Conservation (phyloP, 2,113 vertebrate species). For the Rhea pennata region DNA sequence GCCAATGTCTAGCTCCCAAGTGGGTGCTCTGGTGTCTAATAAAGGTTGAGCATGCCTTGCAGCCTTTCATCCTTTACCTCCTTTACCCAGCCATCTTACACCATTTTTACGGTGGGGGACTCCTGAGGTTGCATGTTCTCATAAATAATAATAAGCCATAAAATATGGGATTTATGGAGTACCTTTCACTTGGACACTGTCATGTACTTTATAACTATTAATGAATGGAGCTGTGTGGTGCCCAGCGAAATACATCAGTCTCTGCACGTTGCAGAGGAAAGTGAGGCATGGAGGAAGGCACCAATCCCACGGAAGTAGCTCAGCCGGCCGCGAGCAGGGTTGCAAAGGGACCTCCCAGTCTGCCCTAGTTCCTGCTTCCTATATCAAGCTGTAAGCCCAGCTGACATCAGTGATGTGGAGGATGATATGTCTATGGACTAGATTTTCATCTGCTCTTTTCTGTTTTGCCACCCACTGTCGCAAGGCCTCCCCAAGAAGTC, state of each 20-base stretch:
- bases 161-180: neutral
- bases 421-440: too few species aligned
- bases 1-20: neutral
- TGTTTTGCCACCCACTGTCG: rapidly evolving
- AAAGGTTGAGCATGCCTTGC: neutral
- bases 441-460: neutral
- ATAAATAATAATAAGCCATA: neutral
- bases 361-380: neutral
- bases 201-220: neutral
- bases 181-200: neutral
- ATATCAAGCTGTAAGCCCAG: neutral
- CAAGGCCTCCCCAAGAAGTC: rapidly evolving
- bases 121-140: neutral
- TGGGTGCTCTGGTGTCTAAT: neutral
- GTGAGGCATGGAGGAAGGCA: neutral
- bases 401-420: neutral
- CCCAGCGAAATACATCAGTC: neutral
- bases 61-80: neutral
- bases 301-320: neutral
- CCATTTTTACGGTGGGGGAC: neutral
- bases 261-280: neutral
- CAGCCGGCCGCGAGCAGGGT: neutral
- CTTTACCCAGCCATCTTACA: neutral
- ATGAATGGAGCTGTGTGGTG: rapidly evolving
- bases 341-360: neutral